These are phyloP conservation scores for Synanthedon formicaeformis DNA, from an alignment of 2,888 invertebrate genomes.

Conservation along the genomic window DNA sequence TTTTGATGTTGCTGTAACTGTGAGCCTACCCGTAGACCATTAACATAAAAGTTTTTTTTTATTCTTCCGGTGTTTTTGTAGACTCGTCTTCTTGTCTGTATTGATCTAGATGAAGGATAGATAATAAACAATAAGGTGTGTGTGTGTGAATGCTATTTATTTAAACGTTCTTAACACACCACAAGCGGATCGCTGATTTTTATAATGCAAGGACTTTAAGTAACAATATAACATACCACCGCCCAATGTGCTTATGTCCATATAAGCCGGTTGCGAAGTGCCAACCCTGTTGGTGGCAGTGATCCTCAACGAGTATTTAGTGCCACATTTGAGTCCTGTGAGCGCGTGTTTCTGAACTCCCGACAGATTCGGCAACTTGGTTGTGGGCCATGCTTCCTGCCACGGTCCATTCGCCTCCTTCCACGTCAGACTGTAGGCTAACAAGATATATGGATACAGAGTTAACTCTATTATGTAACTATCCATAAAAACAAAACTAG, in stretches of 20 bases:
- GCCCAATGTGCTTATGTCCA: constrained; percentile 73
- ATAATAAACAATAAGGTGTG: too few relatives aligned
- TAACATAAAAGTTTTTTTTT: too few relatives aligned
- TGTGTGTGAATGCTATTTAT: neutral
- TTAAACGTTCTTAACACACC: too few relatives aligned
- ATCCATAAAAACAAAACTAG: too few relatives aligned
- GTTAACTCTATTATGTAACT: neutral
- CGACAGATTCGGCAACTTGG: constrained; percentile 67
- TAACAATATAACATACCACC: constrained; percentile 41
- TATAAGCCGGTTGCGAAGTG: constrained; percentile 77
- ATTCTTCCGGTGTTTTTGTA: too few relatives aligned
- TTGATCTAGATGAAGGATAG: too few relatives aligned
- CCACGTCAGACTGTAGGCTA: constrained; percentile 67
- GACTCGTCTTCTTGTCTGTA: too few relatives aligned
- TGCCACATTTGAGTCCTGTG: constrained; percentile 84
- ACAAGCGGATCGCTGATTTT: neutral
- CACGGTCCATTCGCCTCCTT: constrained; percentile 59
- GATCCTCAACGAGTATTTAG: constrained; percentile 83
- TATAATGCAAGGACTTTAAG: neutral
- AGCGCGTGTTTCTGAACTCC: constrained; percentile 73
- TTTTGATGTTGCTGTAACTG: too few relatives aligned
- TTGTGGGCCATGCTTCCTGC: constrained; percentile 73
- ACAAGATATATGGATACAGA: neutral
- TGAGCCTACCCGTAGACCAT: too few relatives aligned
- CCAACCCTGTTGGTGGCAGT: constrained; percentile 87